Base-by-base conservation (phyloP, 2,888 invertebrate genomes). In the Phaonia tiefii region DNA sequence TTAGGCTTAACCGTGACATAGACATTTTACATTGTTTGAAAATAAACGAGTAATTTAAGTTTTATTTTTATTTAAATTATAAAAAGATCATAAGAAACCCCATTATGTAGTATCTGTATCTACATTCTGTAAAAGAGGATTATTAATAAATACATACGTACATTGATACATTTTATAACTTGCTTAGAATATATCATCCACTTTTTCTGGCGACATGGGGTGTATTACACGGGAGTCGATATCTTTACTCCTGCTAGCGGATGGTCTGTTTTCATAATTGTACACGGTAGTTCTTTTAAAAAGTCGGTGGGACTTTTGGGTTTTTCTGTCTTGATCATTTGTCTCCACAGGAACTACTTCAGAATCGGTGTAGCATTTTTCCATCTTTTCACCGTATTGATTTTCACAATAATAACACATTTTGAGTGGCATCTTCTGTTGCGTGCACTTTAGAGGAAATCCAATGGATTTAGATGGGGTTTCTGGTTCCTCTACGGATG, bases 241-340 rank as follows among this genome's bases (percentile, higher is more conserved):
- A n/a, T n/a, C n/a, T 60, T 42, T 20, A 8, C n/a, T 4, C 37
- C 15, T 3, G 31, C 31, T 31, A 3, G 11, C 46, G 20, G 49
- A 44, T 54, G 63, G 54, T 1, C 3, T 22, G n/a, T 82, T 86
- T 80, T 83, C 80, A 54, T 75, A 85, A 1, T 79, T 79, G 66
- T 89, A 88, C 22, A 85, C 86, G 17, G 87, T 84, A 71, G 88
- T 89, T 60, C 89, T 86, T 80, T 90, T 89, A 65, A 86, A 87
- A 70, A 89, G 85, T 71, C 87, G 86, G 4, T 86, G 84, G 75
- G 31, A 58, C 17, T 84, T 85, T 60, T 83, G 82, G 1, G 56
- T 80, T 84, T 83, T 81, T 83, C 1, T 51, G 31, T 31, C 31
- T 8, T n/a, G n/a, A n/a, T n/a, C n/a, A n/a, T n/a, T n/a, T 65